Evolutionary conservation across 2,888 invertebrate species (phyloP).

Genomic region (Cancer borealis): DNA sequence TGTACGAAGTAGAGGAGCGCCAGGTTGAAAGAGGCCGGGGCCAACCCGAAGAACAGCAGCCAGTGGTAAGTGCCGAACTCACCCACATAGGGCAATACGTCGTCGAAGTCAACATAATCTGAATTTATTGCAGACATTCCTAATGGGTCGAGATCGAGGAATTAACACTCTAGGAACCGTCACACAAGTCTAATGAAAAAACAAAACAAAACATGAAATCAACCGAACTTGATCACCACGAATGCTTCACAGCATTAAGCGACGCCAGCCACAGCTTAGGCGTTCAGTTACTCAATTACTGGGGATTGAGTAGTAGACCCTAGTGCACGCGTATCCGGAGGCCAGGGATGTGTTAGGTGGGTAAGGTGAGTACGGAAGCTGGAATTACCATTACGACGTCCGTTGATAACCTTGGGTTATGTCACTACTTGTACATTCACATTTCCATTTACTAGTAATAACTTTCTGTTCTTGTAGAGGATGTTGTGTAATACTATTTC

Average conservation of each 20-base stretch:
- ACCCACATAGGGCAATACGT: slow-evolving; percentile 88
- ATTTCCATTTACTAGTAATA: not conserved
- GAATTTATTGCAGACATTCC: slow-evolving; percentile 42
- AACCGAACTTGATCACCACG: not conserved
- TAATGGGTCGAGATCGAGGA: not conserved
- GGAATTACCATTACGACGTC: slow-evolving; percentile 25
- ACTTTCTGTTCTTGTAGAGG: not conserved
- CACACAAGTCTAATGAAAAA: not conserved
- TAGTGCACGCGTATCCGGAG: not conserved
- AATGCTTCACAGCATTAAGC: not conserved
- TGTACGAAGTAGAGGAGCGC: slow-evolving; percentile 96
- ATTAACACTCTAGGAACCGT: not conserved
- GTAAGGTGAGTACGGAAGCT: not conserved
- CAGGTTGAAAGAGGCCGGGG: slow-evolving; percentile 93
- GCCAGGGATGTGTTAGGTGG: not conserved
- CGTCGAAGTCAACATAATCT: slow-evolving; percentile 86
- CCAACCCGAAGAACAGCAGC: slow-evolving; percentile 90
- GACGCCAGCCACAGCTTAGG: not conserved
- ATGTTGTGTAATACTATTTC: not conserved
- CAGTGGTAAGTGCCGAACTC: slow-evolving; percentile 95
- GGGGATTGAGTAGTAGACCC: not conserved
- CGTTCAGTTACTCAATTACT: not conserved
- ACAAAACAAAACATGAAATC: not conserved
- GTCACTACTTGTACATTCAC: not conserved
- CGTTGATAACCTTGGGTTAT: slow-evolving; percentile 4